phyloP scores from a whole-genome alignment of 1,140 invertebrate genomes.

The Orchesella cincta region DNA sequence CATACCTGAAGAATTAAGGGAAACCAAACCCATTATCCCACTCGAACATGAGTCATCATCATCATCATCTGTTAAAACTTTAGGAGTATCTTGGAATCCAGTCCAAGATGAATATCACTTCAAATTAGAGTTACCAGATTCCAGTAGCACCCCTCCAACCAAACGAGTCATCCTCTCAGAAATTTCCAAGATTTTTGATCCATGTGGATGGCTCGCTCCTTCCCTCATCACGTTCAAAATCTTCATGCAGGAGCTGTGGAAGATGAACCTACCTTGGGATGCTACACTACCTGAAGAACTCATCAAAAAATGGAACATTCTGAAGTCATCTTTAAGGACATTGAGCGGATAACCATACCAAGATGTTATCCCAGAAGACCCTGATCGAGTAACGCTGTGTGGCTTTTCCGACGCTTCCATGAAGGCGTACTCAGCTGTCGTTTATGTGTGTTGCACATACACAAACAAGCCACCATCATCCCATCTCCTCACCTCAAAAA shows the following conservation, averaged over 20 bases:
- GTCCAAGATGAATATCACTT: conserved; percentile 45
- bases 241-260: conserved; percentile 54
- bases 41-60: conserved; percentile 41
- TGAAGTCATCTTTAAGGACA: not conserved
- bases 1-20: conserved; percentile 28
- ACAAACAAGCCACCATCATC: not conserved
- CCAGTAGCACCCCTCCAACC: conserved; percentile 19
- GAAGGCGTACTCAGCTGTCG: not conserved
- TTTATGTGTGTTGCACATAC: not conserved
- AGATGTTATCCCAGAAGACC: not conserved
- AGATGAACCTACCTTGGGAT: conserved; percentile 53
- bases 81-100: conserved; percentile 54
- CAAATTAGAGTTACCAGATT: not conserved
- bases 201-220: conserved; percentile 41
- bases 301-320: conserved; percentile 39
- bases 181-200: conserved; percentile 48
- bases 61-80: conserved; percentile 47
- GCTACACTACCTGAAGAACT: conserved; percentile 49
- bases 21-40: conserved; percentile 9
- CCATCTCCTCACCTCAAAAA: conserved; percentile 41
- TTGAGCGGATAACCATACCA: not conserved
- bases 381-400: not conserved
- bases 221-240: conserved; percentile 44
- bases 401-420: not conserved
- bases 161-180: conserved; percentile 44